Base-by-base conservation (phyloP, 2,888 invertebrate species). In the Stenodera caucasica region DNA sequence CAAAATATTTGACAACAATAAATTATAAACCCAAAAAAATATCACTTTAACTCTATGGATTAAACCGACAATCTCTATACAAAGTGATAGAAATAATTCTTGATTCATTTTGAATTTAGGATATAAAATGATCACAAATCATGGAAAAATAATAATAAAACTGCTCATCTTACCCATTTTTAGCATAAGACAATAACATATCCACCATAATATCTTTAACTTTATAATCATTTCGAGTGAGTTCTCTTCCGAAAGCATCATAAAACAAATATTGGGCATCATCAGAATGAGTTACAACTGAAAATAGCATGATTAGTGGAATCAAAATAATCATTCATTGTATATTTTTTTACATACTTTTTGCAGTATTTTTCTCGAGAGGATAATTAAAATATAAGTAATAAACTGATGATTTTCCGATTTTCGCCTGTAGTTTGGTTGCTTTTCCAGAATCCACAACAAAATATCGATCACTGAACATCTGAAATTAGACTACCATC, bases 381-480 rank as follows among this genome's bases (percentile, higher is more conserved):
- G 53, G 21, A 26, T 60, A 57, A 8, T 21, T 23, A 21, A 60
- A 60, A 14, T 45, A 30, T 18, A 56, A 53, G 9, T 15, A 21
- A 23, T 53, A 56, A 7, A 56, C 33, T 12, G 60, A 21, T n/a
- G 58, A 58, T 14, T 45, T 54, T 12, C 30, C 18, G 5, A 23
- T 11, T 12, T 26, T 23, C 7, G 56, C 50, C 11, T 60, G 60
- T 9, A 54, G 29, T 23, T 18, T 37, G 14, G 51, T 52, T 8
- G 56, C 29, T 52, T 56, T 55, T 14, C 45, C 52, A 1, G 26
- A 26, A 15, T 33, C 56, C 12, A 21, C 35, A 0, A 52, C 23
- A 29, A 56, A 56, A 26, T 23, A 14, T 14, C 60, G 2, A 14
- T 60, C 55, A 8, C 32, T 49, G 5, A 54, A 9, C 21, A 53